phyloP scores from a whole-genome alignment of 2,888 invertebrate genomes.

The Apeira syringaria region DNA sequence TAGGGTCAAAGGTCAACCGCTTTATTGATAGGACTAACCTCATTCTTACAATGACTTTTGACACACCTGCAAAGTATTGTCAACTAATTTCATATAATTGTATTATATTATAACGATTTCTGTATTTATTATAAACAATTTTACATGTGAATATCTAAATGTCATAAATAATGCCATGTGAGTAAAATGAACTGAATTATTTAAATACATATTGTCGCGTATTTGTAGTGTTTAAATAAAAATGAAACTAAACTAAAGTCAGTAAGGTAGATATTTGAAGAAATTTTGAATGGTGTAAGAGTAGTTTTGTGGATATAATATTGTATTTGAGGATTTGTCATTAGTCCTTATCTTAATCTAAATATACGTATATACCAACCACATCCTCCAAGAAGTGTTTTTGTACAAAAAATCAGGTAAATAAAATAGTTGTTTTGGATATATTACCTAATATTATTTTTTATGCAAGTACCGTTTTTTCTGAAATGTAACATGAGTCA shows the following conservation, averaged over 20 bases:
- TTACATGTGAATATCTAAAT: conserved; percentile 57
- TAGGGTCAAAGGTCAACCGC: too few relatives aligned
- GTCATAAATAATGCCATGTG: conserved; percentile 66
- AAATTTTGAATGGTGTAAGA: conserved; percentile 47
- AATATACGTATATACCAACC: too few relatives aligned
- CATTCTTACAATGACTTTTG: too few relatives aligned
- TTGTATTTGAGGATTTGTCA: conserved; percentile 27
- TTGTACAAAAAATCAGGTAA: too few relatives aligned
- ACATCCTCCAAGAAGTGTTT: too few relatives aligned
- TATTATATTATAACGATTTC: conserved; percentile 34
- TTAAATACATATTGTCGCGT: conserved; percentile 53
- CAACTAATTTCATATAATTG: background rate
- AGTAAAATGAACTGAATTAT: conserved; percentile 77
- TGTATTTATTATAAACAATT: conserved; percentile 27
- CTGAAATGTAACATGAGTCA: too few relatives aligned
- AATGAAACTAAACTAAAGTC: conserved; percentile 18
- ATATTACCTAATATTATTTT: too few relatives aligned
- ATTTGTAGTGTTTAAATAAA: conserved; percentile 57
- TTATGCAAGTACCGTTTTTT: too few relatives aligned
- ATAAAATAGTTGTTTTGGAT: too few relatives aligned
- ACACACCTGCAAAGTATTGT: too few relatives aligned
- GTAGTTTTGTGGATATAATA: conserved; percentile 30
- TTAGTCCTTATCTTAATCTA: background rate
- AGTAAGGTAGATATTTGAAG: conserved; percentile 40
- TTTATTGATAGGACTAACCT: too few relatives aligned